Conservation (phyloP, 2,113 vertebrate genomes). For the Ceyx cyanopectus region DNA sequence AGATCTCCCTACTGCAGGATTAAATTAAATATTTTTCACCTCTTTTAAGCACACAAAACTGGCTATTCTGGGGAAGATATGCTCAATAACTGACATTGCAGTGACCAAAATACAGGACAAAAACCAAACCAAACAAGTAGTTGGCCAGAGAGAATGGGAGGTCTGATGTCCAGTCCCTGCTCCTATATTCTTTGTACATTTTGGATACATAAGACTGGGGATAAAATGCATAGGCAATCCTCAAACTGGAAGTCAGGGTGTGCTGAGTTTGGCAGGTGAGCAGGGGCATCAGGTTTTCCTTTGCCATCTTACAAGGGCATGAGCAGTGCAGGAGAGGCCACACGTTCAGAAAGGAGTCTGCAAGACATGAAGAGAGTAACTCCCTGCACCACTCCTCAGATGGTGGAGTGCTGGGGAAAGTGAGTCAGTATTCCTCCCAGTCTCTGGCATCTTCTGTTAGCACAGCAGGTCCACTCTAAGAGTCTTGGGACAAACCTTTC, state of each 20-base stretch:
- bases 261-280: background rate
- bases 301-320: background rate
- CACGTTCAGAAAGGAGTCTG: background rate
- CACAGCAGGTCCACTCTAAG: background rate
- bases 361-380: background rate
- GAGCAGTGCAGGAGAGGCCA: background rate
- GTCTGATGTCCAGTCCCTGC: background rate
- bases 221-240: background rate
- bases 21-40: background rate
- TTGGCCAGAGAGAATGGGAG: background rate
- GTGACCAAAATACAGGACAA: background rate
- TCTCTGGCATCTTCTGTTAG: background rate
- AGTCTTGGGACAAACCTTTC: background rate
- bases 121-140: no score
- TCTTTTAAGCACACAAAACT: background rate
- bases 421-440: background rate
- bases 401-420: no score
- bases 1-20: background rate
- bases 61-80: background rate
- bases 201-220: background rate
- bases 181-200: background rate
- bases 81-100: background rate
- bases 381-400: background rate
- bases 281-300: background rate
- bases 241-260: background rate